phyloP scores from a whole-genome alignment of 2,888 invertebrate genomes.

The Andricus quercusramuli region DNA sequence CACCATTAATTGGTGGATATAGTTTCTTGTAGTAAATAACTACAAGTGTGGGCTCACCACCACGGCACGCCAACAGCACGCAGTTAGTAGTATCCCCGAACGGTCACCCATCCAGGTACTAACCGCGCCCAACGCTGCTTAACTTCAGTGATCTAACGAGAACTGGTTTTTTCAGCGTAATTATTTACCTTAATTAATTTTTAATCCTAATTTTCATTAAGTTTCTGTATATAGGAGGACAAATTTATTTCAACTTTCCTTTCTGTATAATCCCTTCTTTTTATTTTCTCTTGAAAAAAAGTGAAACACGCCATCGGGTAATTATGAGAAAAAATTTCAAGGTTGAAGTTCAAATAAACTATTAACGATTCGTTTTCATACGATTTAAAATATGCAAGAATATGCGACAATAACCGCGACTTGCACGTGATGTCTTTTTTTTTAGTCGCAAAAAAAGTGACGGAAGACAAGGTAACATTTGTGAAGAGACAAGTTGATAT shows the following conservation, averaged over 20 bases:
- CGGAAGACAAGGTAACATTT: background rate
- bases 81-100: too few relatives aligned
- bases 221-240: too few relatives aligned
- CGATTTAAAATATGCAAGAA: background rate
- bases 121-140: too few relatives aligned
- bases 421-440: background rate
- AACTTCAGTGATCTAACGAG: too few relatives aligned
- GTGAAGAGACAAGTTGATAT: background rate
- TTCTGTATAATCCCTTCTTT: background rate
- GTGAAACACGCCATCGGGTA: background rate
- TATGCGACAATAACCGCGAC: background rate
- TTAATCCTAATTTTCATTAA: too few relatives aligned
- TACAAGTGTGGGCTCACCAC: too few relatives aligned
- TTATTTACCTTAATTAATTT: too few relatives aligned
- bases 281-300: background rate
- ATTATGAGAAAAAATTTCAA: background rate
- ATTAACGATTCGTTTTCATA: slow-evolving; percentile 1
- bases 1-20: too few relatives aligned
- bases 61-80: too few relatives aligned
- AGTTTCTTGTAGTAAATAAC: too few relatives aligned
- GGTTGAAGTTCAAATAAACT: slow-evolving; percentile 18
- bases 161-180: too few relatives aligned
- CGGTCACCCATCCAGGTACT: too few relatives aligned
- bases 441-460: background rate
- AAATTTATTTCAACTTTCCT: background rate